Conservation (phyloP, 1,140 invertebrate genomes). For the Drosophila jambulina region DNA sequence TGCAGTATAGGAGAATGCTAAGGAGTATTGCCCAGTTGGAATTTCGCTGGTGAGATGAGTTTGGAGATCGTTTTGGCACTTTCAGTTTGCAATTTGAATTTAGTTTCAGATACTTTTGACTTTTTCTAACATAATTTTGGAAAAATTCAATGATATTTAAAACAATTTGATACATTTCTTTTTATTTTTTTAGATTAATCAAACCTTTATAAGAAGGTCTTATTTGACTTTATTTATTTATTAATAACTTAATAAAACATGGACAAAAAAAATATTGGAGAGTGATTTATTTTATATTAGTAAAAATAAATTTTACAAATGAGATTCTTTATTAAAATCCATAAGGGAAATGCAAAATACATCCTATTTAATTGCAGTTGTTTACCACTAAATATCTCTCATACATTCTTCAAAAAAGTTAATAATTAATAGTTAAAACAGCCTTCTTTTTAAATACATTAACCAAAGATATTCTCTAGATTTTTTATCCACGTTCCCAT, state of each 20-base stretch:
- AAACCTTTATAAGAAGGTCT: background rate
- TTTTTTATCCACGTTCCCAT: background rate
- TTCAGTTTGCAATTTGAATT: background rate
- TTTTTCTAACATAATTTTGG: background rate
- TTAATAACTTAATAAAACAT: too few species aligned
- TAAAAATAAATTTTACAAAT: too few species aligned
- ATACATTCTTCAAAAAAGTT: background rate
- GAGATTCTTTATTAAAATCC: too few species aligned
- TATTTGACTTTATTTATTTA: too few species aligned
- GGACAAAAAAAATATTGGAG: too few species aligned
- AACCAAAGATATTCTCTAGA: background rate
- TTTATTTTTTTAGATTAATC: background rate
- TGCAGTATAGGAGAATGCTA: constrained; percentile 37
- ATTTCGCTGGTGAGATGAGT: constrained; percentile 26
- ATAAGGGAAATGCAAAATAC: too few species aligned
- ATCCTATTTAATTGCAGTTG: too few species aligned
- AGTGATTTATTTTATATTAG: too few species aligned
- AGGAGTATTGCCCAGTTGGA: constrained; percentile 59
- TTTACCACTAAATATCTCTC: too few species aligned
- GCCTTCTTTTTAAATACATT: background rate
- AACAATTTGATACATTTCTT: background rate
- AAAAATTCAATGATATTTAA: background rate
- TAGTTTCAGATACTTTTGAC: background rate
- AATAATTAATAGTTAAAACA: background rate
- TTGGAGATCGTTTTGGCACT: background rate